Evolutionary conservation across 1,140 invertebrate genomes (phyloP).

Genomic region (Diachasma alloeum): DNA sequence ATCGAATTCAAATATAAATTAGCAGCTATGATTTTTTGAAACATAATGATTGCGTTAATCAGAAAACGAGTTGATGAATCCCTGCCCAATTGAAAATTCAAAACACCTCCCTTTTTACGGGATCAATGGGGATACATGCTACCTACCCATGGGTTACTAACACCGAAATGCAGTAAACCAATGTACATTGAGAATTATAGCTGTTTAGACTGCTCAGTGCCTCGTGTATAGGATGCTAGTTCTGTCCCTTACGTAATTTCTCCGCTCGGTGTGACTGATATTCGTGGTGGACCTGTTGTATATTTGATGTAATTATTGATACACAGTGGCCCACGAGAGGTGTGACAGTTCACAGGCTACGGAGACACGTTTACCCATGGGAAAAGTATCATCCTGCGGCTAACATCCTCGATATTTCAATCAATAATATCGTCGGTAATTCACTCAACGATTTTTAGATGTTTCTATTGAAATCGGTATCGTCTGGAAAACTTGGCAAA

Average conservation of each 20-base stretch:
- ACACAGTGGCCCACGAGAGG: background rate
- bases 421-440: background rate
- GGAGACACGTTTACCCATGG: background rate
- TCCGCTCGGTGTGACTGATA: background rate
- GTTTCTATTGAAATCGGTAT: too few relatives aligned
- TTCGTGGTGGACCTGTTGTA: background rate
- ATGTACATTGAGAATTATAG: background rate
- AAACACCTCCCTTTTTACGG: too few relatives aligned
- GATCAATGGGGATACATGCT: too few relatives aligned
- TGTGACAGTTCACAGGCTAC: background rate
- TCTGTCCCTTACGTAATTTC: background rate
- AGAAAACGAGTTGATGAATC: too few relatives aligned
- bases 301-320: conserved; percentile 18
- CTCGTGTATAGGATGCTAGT: background rate
- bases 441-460: background rate
- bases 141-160: background rate
- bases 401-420: background rate
- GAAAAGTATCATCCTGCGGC: background rate
- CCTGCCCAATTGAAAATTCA: too few relatives aligned
- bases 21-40: too few relatives aligned
- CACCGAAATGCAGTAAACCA: background rate
- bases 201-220: background rate
- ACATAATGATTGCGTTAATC: too few relatives aligned
- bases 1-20: too few relatives aligned
- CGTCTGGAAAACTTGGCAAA: too few relatives aligned